phyloP scores from a whole-genome alignment of 2,113 vertebrate genomes.

The Amblyornis subalaris region DNA sequence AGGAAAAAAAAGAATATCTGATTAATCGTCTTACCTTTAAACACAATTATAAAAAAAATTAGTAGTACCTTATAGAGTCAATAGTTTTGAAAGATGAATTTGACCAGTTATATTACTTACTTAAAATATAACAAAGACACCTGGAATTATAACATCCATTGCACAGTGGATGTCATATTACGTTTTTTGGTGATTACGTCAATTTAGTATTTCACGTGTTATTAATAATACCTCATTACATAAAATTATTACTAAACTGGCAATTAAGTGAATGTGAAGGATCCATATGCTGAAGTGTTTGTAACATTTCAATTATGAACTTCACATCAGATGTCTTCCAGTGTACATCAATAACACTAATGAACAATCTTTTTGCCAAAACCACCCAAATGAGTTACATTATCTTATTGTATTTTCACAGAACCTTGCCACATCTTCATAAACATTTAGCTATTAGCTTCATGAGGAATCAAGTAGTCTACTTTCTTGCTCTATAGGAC shows the following conservation, averaged over 20 bases:
- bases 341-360: conserved; percentile 68
- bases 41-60: conserved; percentile 25
- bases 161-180: conserved; percentile 69
- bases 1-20: neutral
- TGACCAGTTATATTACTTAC: conserved; percentile 26
- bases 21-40: conserved; percentile 40
- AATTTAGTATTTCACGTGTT: conserved; percentile 79
- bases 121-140: conserved; percentile 54
- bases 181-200: conserved; percentile 72
- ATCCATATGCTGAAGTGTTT: conserved; percentile 80
- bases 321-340: conserved; percentile 72
- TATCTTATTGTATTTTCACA: conserved; percentile 21
- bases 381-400: conserved; percentile 43
- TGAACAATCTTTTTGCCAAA: conserved; percentile 64
- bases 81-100: conserved; percentile 50
- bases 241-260: conserved; percentile 84
- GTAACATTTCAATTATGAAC: conserved; percentile 79
- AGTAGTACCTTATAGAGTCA: conserved; percentile 12
- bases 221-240: conserved; percentile 82
- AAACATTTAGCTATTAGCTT: conserved; percentile 30
- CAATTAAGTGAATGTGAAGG: conserved; percentile 80
- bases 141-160: conserved; percentile 65
- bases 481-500: neutral
- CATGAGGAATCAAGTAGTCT: neutral
- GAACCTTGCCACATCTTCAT: conserved; percentile 13